phyloP scores from a whole-genome alignment of 2,113 vertebrate genomes.

The Neomonachus schauinslandi region DNA sequence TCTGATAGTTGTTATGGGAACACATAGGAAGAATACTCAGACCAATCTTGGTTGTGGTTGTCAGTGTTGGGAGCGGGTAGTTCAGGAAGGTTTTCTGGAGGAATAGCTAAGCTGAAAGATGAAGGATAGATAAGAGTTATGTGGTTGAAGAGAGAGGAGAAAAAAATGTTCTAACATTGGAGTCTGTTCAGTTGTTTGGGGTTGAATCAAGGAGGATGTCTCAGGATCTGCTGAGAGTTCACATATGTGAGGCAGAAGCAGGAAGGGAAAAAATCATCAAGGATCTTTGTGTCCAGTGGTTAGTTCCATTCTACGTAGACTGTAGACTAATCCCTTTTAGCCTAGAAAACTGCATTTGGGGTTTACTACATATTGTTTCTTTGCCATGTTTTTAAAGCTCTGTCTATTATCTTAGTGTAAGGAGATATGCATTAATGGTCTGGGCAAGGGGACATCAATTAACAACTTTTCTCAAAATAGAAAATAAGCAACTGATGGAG shows the following conservation, averaged over 20 bases:
- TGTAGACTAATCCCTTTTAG: neutral
- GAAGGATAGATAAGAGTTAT: neutral
- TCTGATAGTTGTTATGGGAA: neutral
- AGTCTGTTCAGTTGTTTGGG: neutral
- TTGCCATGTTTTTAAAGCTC: neutral
- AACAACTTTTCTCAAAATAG: neutral
- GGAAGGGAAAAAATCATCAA: neutral
- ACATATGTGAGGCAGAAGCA: neutral
- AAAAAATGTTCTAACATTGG: neutral
- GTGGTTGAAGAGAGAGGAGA: neutral
- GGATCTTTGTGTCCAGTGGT: neutral
- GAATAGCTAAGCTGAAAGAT: neutral
- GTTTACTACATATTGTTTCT: neutral
- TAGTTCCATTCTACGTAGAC: neutral
- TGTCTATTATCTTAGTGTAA: neutral
- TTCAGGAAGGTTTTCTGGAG: slow-evolving; percentile 12
- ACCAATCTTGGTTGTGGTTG: neutral
- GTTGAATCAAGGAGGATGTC: neutral
- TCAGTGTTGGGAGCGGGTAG: neutral
- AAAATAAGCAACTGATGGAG: neutral
- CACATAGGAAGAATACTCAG: neutral
- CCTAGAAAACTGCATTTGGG: neutral
- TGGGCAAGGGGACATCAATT: neutral
- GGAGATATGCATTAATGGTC: neutral
- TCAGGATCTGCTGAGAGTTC: neutral